Percentiles rank a stretch among this genome's conserved stretches.
Evolutionary conservation across 92 coral and sea anemone genomes (phyloP).

Genomic region (Muricea muricata): DNA sequence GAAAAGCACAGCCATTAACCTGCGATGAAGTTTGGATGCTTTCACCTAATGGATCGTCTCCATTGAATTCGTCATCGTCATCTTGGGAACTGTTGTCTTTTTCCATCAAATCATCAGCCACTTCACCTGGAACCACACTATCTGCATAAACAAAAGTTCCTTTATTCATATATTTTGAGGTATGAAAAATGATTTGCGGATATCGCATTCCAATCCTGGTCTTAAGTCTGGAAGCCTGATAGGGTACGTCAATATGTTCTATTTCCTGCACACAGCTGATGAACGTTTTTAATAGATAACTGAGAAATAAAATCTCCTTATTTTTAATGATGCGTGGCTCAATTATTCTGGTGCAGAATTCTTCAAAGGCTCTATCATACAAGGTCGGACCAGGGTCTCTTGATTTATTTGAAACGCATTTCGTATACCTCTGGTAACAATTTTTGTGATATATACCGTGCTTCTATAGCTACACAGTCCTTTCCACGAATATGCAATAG

Average conservation of each 20-base stretch:
- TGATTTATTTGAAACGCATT: constrained; percentile 12
- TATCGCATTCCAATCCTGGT: constrained; percentile 14
- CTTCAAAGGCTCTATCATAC: constrained; percentile 21
- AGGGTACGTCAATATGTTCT: constrained; percentile 2
- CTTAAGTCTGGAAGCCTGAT: not conserved
- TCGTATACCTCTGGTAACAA: constrained; percentile 12
- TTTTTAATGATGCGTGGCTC: constrained; percentile 8
- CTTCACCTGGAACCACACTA: constrained; percentile 1
- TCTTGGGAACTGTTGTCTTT: not conserved
- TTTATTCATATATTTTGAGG: constrained; percentile 13
- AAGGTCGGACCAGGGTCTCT: constrained; percentile 2
- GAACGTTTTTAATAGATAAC: not conserved
- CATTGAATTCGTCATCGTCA: not conserved
- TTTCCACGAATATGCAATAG: constrained; percentile 10
- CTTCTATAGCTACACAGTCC: constrained; percentile 19
- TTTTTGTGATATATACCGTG: constrained; percentile 7
- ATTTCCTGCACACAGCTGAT: constrained; percentile 17
- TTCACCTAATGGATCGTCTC: not conserved
- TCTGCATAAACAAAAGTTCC: not conserved
- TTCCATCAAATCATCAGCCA: constrained; percentile 8
- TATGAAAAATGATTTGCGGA: not conserved
- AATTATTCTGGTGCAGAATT: not conserved
- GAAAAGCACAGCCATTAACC: constrained; percentile 15
- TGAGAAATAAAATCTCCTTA: constrained; percentile 1
- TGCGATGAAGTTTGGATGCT: not conserved